Evolutionary conservation across 1,140 invertebrate genomes (phyloP).

Genomic region (Zaprionus nigranus): DNA sequence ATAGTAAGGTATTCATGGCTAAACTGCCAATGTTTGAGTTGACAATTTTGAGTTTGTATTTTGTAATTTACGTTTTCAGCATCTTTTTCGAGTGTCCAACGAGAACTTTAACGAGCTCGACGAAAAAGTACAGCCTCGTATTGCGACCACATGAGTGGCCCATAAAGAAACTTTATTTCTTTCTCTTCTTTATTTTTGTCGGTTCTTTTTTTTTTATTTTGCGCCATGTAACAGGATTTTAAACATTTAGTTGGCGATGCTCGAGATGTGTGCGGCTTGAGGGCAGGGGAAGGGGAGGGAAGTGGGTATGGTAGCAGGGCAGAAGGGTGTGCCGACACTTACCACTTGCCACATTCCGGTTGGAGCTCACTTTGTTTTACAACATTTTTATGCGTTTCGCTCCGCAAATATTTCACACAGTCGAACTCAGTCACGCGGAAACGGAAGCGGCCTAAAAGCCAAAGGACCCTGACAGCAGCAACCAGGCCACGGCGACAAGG

Average conservation of each 20-base stretch:
- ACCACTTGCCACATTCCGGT: slow-evolving; percentile 10
- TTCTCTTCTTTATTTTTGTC: neutral
- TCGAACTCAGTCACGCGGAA: slow-evolving; percentile 52
- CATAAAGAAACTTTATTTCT: slow-evolving; percentile 21
- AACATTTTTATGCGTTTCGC: slow-evolving; percentile 59
- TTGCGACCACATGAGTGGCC: neutral
- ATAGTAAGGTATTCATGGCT: neutral
- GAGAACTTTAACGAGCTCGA: neutral
- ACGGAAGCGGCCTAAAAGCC: slow-evolving; percentile 42
- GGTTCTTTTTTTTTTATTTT: neutral
- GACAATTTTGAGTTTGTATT: neutral
- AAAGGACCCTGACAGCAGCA: slow-evolving; percentile 3
- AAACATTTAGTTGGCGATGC: slow-evolving; percentile 19
- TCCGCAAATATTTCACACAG: slow-evolving; percentile 56
- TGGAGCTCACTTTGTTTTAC: slow-evolving; percentile 63
- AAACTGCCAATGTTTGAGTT: neutral
- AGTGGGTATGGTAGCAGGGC: neutral
- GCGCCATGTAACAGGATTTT: slow-evolving; percentile 3
- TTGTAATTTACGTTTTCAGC: neutral
- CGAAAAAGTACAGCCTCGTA: slow-evolving; percentile 6
- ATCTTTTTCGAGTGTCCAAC: neutral
- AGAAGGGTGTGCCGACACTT: neutral
- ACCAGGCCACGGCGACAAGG: slow-evolving; percentile 14
- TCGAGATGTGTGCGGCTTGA: neutral
- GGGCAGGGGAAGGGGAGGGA: neutral